These are phyloP conservation scores for Platichthys flesus DNA, from an alignment of 2,113 vertebrate species.

Conservation along the genomic window DNA sequence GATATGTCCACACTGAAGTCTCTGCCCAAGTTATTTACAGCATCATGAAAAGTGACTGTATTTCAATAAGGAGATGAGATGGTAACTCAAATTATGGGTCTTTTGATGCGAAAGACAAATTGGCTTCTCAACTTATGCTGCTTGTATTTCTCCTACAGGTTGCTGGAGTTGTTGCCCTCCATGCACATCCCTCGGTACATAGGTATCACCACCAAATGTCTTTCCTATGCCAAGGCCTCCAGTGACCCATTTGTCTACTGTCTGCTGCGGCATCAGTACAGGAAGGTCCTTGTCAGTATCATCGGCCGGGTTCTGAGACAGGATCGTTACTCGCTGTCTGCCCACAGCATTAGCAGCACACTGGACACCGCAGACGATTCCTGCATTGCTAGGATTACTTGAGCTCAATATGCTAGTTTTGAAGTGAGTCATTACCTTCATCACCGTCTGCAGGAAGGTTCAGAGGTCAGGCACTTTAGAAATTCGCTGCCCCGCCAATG, in stretches of 20 bases:
- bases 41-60: too few species aligned
- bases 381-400: constrained; percentile 76
- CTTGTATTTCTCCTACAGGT: constrained; percentile 76
- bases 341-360: constrained; percentile 79
- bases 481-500: constrained; percentile 7
- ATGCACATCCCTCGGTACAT: constrained; percentile 83
- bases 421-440: background rate
- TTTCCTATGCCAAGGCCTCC: constrained; percentile 85
- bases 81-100: too few species aligned
- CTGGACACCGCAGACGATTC: constrained; percentile 79
- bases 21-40: too few species aligned
- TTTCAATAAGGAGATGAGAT: too few species aligned
- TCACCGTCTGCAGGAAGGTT: constrained; percentile 17
- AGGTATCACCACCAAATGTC: constrained; percentile 84
- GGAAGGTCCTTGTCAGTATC: constrained; percentile 81
- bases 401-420: constrained; percentile 12
- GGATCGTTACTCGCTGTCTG: constrained; percentile 75
- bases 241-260: constrained; percentile 85
- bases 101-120: too few species aligned
- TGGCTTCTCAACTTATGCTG: background rate
- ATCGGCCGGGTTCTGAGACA: constrained; percentile 79
- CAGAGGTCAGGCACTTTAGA: constrained; percentile 16
- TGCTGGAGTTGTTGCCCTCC: constrained; percentile 82
- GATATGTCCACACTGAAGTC: too few species aligned
- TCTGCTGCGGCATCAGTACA: constrained; percentile 84